Conservation (phyloP, 2,888 invertebrate species). For the Nemoura dubitans region DNA sequence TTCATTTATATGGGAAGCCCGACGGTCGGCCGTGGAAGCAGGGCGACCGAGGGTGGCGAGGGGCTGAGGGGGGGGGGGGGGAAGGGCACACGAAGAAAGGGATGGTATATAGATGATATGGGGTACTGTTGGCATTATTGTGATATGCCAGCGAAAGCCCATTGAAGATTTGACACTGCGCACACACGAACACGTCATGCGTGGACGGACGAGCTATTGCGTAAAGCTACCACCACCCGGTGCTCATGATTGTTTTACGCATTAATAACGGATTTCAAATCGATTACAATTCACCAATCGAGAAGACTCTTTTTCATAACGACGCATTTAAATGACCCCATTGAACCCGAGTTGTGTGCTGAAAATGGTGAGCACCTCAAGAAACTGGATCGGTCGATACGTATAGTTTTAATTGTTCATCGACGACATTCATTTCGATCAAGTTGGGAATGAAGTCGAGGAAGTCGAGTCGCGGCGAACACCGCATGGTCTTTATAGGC, state of each 20-base stretch:
- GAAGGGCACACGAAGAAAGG: neutral
- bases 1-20: slow-evolving; percentile 4
- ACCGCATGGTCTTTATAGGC: neutral
- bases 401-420: neutral
- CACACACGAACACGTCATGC: neutral
- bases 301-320: neutral
- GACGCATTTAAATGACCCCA: neutral
- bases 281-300: neutral
- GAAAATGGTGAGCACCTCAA: neutral
- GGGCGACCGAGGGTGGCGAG: neutral
- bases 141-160: neutral
- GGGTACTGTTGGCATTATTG: neutral
- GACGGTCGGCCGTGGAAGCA: neutral
- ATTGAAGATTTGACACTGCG: neutral
- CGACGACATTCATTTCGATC: neutral
- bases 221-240: neutral
- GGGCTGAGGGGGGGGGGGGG: neutral
- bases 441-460: neutral
- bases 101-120: neutral
- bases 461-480: neutral
- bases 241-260: neutral
- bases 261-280: neutral
- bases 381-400: neutral
- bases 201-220: neutral
- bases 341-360: neutral